A percentile compares a stretch with the other conserved stretches of the same genome.
Conservation (phyloP, 1,140 invertebrate genomes). For the Araneus ventricosus region DNA sequence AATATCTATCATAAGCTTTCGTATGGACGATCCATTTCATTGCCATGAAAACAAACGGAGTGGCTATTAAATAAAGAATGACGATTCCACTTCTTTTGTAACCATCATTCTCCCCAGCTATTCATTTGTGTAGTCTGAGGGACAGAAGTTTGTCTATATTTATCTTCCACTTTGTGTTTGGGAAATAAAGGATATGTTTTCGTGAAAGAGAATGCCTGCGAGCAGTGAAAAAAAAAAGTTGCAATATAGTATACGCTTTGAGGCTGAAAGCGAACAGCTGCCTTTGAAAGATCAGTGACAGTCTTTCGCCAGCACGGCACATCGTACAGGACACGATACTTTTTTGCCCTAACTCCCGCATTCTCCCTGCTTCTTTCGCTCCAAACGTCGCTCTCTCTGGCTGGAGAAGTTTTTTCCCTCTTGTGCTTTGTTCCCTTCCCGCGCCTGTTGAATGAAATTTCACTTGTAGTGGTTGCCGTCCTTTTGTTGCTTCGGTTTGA, state of each 20-base stretch:
- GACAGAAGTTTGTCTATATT: not conserved
- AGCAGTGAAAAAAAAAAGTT: not conserved
- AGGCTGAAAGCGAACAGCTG: slow-evolving; percentile 45
- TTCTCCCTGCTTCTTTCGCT: not conserved
- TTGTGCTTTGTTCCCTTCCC: not conserved
- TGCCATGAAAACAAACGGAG: too few relatives aligned
- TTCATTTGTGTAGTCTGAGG: not conserved
- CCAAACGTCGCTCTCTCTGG: not conserved
- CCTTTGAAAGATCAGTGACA: slow-evolving; percentile 33
- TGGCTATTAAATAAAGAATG: too few relatives aligned
- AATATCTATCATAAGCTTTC: too few relatives aligned
- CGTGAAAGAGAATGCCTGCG: not conserved
- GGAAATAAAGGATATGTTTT: not conserved
- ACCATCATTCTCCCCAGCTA: not conserved
- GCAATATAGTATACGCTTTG: not conserved
- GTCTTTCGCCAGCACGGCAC: not conserved
- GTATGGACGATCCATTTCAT: too few relatives aligned
- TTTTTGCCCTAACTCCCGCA: not conserved
- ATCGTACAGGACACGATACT: not conserved
- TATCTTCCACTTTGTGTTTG: too few relatives aligned
- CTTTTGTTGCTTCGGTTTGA: not conserved
- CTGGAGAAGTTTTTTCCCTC: not conserved
- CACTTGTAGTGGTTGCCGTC: not conserved
- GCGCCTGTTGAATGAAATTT: slow-evolving; percentile 10
- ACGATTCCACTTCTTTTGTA: not conserved